phyloP scores from a whole-genome alignment of 1,140 invertebrate genomes.

The Drosophila fuyamai region DNA sequence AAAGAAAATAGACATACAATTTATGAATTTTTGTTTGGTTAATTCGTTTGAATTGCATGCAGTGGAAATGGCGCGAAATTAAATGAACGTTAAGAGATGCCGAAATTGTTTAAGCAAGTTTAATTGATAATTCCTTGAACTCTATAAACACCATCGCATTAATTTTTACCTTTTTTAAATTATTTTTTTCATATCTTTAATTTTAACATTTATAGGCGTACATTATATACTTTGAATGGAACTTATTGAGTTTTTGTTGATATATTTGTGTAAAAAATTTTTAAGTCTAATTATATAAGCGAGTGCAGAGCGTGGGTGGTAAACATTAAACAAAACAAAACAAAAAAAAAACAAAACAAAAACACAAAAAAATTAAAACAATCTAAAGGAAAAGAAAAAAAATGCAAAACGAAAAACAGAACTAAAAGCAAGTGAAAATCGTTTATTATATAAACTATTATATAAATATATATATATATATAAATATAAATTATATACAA shows the following conservation, averaged over 20 bases:
- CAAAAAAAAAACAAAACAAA: background rate
- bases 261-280: slow-evolving; percentile 64
- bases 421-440: slow-evolving; percentile 60
- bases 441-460: slow-evolving; percentile 81
- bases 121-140: slow-evolving; percentile 55
- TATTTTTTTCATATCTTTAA: slow-evolving; percentile 74
- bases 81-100: slow-evolving; percentile 5
- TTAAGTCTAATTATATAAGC: slow-evolving; percentile 52
- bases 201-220: slow-evolving; percentile 52
- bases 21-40: slow-evolving; percentile 62
- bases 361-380: slow-evolving; percentile 39
- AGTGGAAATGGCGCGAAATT: background rate
- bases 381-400: slow-evolving; percentile 32
- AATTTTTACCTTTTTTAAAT: slow-evolving; percentile 79
- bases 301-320: slow-evolving; percentile 22
- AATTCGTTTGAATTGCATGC: slow-evolving; percentile 32
- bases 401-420: slow-evolving; percentile 20
- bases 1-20: slow-evolving; percentile 72
- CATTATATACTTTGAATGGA: slow-evolving; percentile 53
- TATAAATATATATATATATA: slow-evolving; percentile 58
- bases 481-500: slow-evolving; percentile 60
- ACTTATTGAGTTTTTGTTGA: slow-evolving; percentile 76
- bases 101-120: slow-evolving; percentile 9
- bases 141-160: slow-evolving; percentile 84
- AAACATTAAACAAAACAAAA: slow-evolving; percentile 23